These are phyloP conservation scores for Laticauda colubrina DNA, from an alignment of 2,113 vertebrate genomes.

Conservation along the genomic window DNA sequence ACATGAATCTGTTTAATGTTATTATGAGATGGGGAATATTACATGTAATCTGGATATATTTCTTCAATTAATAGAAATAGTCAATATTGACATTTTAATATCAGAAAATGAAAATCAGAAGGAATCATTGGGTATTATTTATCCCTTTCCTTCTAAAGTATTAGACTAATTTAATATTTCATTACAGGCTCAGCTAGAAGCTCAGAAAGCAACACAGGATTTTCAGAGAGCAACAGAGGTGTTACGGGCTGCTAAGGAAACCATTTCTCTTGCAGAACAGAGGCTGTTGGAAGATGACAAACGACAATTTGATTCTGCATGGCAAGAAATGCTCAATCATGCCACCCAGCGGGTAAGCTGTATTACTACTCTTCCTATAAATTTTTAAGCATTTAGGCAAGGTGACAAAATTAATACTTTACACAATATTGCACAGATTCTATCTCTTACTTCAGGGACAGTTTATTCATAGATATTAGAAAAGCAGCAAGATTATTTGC, in stretches of 20 bases:
- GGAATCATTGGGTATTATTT: neutral
- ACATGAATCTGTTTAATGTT: neutral
- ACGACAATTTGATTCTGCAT: slow-evolving; percentile 94
- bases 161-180: neutral
- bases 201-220: slow-evolving; percentile 92
- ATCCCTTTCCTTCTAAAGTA: neutral
- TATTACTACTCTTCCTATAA: neutral
- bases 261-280: slow-evolving; percentile 92
- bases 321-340: slow-evolving; percentile 99
- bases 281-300: slow-evolving; percentile 91
- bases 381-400: neutral
- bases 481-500: neutral
- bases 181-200: slow-evolving; percentile 87
- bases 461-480: neutral
- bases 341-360: slow-evolving; percentile 87
- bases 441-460: neutral
- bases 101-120: neutral
- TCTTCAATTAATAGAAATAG: neutral
- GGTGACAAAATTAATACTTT: neutral
- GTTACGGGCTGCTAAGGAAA: slow-evolving; percentile 92
- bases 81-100: neutral
- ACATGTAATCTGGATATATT: neutral
- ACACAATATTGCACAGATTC: neutral
- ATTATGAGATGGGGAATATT: neutral
- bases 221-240: slow-evolving; percentile 95